Percentiles rank a stretch among this genome's conserved stretches.
These are phyloP conservation scores for Hoplodrina ambigua DNA, from an alignment of 2,888 invertebrate species.

Conservation along the genomic window DNA sequence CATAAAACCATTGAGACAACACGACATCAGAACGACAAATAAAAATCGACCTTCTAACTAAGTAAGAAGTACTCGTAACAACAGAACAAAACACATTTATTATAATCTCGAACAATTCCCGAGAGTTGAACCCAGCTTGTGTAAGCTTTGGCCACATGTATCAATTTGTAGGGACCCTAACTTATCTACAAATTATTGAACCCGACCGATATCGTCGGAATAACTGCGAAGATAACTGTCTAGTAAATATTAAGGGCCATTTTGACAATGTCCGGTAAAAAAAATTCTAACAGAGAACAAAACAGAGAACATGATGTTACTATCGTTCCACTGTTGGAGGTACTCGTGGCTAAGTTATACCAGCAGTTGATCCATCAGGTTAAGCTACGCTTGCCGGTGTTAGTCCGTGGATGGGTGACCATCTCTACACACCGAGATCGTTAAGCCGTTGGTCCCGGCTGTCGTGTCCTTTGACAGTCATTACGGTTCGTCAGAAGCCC, in stretches of 20 bases:
- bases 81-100: conserved; percentile 25
- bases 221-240: conserved; percentile 23
- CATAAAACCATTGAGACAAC: no score
- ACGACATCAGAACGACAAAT: no score
- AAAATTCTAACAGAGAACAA: background rate
- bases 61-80: conserved; percentile 8
- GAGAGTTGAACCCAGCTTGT: conserved; percentile 6
- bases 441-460: no score
- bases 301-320: background rate
- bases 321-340: no score
- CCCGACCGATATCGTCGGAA: conserved; percentile 26
- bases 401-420: no score
- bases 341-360: no score
- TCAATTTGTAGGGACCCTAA: conserved; percentile 34
- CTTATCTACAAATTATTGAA: conserved; percentile 22
- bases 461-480: no score
- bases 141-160: conserved; percentile 36
- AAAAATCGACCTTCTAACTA: conserved; percentile 13
- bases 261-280: background rate
- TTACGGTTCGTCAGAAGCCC: no score
- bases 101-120: conserved; percentile 39
- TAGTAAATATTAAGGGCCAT: conserved; percentile 10
- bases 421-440: no score
- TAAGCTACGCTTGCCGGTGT: no score
- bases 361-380: no score